Evolutionary conservation across 2,113 vertebrate genomes (phyloP).

Genomic region (Chiloscyllium plagiosum): DNA sequence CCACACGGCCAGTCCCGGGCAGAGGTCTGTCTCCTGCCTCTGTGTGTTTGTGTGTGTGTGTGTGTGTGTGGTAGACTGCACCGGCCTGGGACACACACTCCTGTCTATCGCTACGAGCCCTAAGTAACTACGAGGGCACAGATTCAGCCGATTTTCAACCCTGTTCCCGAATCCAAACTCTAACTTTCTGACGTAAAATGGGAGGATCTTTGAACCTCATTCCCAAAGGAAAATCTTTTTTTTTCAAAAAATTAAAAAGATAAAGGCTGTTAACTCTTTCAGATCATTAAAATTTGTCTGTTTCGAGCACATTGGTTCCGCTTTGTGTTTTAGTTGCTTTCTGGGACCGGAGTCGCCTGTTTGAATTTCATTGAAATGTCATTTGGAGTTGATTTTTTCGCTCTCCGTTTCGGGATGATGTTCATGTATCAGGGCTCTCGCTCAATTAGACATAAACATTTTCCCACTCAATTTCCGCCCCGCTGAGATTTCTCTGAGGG

Average conservation of each 20-base stretch:
- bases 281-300: background rate
- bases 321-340: background rate
- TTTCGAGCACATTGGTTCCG: background rate
- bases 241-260: background rate
- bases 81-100: background rate
- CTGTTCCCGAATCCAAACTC: background rate
- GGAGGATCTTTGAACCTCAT: background rate
- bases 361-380: background rate
- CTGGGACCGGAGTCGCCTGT: background rate
- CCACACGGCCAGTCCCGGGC: background rate
- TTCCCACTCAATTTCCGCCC: background rate
- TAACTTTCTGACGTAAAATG: constrained; percentile 3
- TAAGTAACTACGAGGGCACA: background rate
- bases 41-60: background rate
- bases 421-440: background rate
- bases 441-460: background rate
- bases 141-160: background rate
- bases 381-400: background rate
- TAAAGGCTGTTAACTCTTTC: background rate
- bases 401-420: background rate
- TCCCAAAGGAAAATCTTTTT: background rate
- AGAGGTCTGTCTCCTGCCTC: background rate
- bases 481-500: background rate
- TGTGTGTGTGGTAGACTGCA: background rate
- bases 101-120: background rate